Percentiles rank a stretch among this genome's conserved stretches.
phyloP scores from a whole-genome alignment of 1,140 invertebrate species.

The Apocrypta bakeri region DNA sequence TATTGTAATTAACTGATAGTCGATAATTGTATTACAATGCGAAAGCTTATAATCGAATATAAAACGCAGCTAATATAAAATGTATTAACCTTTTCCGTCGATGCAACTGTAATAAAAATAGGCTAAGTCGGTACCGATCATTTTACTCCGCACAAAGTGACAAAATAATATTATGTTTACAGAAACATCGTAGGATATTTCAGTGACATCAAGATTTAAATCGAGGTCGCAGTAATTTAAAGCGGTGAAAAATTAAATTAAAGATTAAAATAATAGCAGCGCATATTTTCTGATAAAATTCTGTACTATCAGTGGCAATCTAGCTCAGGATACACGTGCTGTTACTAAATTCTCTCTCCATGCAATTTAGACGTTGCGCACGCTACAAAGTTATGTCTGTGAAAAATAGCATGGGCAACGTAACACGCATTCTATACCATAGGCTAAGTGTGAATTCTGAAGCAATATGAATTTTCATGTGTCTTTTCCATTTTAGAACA shows the following conservation, averaged over 20 bases:
- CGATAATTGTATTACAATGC: no score
- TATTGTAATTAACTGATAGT: no score
- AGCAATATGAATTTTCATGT: slow-evolving; percentile 13
- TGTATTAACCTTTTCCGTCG: no score
- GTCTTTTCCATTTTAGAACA: background rate
- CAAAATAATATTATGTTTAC: no score
- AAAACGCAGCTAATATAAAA: no score
- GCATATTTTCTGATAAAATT: background rate
- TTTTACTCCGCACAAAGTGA: no score
- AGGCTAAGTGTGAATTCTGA: background rate
- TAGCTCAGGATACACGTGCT: background rate
- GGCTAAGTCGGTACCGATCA: no score
- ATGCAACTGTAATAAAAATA: no score
- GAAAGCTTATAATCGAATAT: no score
- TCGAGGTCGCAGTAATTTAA: background rate
- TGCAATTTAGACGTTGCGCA: background rate
- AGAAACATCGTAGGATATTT: no score
- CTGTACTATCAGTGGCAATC: background rate
- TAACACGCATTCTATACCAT: slow-evolving; percentile 9
- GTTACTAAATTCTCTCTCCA: background rate
- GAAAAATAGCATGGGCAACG: slow-evolving; percentile 19
- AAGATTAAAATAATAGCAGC: background rate
- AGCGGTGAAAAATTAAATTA: background rate
- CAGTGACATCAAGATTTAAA: background rate
- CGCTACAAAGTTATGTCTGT: slow-evolving; percentile 11